Base-by-base conservation (phyloP, 2,888 invertebrate genomes). In the Diogma glabrata region DNA sequence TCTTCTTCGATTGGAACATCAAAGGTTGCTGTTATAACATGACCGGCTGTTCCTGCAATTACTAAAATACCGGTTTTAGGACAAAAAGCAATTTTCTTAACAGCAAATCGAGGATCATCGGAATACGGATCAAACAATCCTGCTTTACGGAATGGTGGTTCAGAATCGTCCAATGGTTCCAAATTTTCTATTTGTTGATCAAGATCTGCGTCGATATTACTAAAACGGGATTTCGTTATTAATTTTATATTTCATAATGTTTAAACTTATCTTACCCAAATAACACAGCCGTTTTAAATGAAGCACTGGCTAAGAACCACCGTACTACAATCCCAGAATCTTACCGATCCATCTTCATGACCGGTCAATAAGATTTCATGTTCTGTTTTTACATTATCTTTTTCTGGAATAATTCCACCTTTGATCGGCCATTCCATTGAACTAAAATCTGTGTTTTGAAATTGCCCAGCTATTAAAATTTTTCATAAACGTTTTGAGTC, bases 41-140 rank as follows among this genome's bases (percentile, higher is more conserved):
- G 94, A 0, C 97, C 97, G 0, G 96, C 95, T 0, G 95, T 94
- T 8, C 97, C 96, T 20, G 91, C 96, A 16, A 95, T 83, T 2
- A 90, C 84, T 49, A 99, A 72, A 55, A 85, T 86, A 30, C 94
- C 94, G 1, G 88, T 87, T 24, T 87, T 72, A 0, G 91, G 84
- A 63, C 96, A 96, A 23, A 96, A 74, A 3, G 82, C 76, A 26
- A 96, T 82, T 74, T 91, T 71, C 70, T 91, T 90, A 7, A 84
- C 79, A 1, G 80, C 79, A 14, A 68, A 90, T 67, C 97, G 76
- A 0, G 96, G 95, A 71, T 99, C 97, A 67, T 99, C 97, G 20
- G 93, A 94, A 67, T 92, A 97, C 0, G 96, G 96, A 72, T 99
- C 97, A 69, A 96, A 99, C 2, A 85, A 80, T 4, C 97, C 97